Base-by-base conservation (phyloP, 2,888 invertebrate species). In the Parapristionchus giblindavisi region DNA sequence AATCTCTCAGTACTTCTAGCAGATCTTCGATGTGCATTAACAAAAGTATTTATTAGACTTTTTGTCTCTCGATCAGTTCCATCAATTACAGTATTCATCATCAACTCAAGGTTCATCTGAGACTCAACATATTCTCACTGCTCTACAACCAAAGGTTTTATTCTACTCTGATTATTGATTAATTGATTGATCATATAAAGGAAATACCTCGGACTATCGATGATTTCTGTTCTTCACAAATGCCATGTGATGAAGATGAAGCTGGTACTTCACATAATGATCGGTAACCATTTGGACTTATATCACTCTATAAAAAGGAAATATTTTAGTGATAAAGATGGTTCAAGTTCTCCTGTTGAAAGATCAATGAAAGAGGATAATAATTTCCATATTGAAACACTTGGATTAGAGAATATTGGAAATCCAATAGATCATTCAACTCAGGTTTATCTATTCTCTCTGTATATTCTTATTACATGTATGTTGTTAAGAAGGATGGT, bases 61-160 rank as follows among this genome's bases (percentile, higher is more conserved):
- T 8, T 17, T 43, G 43, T 43, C 17, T 32, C 11, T 58, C 32
- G 8, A 1, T 6, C 3, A 56, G 27, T 27, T 56, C 17, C 29
- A 21, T 1, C 11, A n/a, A 36, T 61, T 63, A n/a, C 63, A 63
- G 63, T 36, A 40, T 24, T 63, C 63, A 14, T 3, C 27, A 11
- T 5, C 36, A 54, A n/a, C 6, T 24, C 34, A 29, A 8, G 70
- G 70, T 11, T 54, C 54, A 8, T 24, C 54, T 4, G 70, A 70
- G 54, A 70, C 70, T 32, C 70, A 70, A n/a, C 70, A 70, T 17
- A 54, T 70, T 21, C 70, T 70, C n/a, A 54, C 36, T n/a, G 52
- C 54, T n/a, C 38, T 43, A 27, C 38, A 54, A 8, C 6, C 36
- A 14, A 40, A 29, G 38, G 21, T 34, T 66, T n/a, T 17, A 32